These are phyloP conservation scores for Mormoops blainvillei DNA, from an alignment of 2,113 vertebrate species.

Conservation along the genomic window DNA sequence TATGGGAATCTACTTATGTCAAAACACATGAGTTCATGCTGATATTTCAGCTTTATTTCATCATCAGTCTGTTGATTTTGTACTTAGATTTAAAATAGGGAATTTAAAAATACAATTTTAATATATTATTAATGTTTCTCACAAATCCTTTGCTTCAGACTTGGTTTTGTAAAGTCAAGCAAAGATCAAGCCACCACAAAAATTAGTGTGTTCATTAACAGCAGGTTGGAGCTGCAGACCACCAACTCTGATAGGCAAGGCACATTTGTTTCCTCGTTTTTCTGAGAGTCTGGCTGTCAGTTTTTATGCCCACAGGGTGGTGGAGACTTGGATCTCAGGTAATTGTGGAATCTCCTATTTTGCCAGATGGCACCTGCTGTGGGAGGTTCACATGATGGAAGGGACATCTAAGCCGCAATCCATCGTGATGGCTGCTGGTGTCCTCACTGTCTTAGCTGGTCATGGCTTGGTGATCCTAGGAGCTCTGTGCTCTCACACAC, in stretches of 20 bases:
- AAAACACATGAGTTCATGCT: background rate
- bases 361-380: accelerated
- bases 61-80: background rate
- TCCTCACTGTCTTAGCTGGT: background rate
- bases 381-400: background rate
- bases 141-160: background rate
- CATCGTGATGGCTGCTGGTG: accelerated
- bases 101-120: background rate
- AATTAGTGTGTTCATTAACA: background rate
- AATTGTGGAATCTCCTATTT: too few species aligned
- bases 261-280: background rate
- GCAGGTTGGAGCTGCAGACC: background rate
- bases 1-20: background rate
- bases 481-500: background rate
- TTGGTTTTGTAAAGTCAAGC: background rate
- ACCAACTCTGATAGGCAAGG: background rate
- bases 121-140: background rate
- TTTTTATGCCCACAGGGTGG: background rate
- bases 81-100: background rate
- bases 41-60: background rate
- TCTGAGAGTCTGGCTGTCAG: background rate
- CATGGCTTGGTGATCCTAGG: background rate
- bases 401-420: too few species aligned
- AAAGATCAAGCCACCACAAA: background rate
- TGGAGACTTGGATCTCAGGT: background rate